Evolutionary conservation across 2,797 vertebrate genomes (phyloP), one percentile per base, ranked within the genome.

Genomic region (Hozukius guyotensis): DNA sequence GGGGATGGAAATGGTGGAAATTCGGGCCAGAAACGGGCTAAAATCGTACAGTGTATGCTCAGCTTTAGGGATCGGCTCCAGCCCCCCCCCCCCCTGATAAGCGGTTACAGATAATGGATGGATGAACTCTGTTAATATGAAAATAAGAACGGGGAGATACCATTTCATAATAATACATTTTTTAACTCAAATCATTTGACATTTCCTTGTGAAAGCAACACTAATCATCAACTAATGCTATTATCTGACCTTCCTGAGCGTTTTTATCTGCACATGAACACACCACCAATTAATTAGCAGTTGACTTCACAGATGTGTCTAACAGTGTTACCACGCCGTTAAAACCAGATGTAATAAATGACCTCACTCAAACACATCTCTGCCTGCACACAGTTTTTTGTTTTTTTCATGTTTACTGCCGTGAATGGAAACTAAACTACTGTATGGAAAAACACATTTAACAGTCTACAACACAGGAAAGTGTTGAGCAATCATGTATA

Each of bases 381-480:
- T 24, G 64, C 24, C 7, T 9, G 34, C 34, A 4, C 1, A 6
- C 20, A 16, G 14, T 10, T 42, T 55, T 49, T 67, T n/a, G n/a
- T n/a, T n/a, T 36, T 60, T 49, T 67, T 36, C 9, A 32, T 49
- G 32, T 78, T 75, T 24, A 49, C 60, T 49, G 20, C 61, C 63
- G 1, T 49, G n/a, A 72, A 69, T 71, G 42, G 79, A 81, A 75
- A 79, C 31, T 49, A 9, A 75, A 72, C 31, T 27, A 22, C 73
- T 65, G 9, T 18, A 27, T 12, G 62, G 72, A 72, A 67, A 72
- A 74, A 66, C 8, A 42, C 25, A 53, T 55, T 75, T 38, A 59
- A 73, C 25, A 55, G 8, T 36, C 13, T 34, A 49, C 11, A 66
- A 72, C 25, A 18, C 46, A 57, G 61, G 46, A 81, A 76, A 53